Base-by-base conservation (phyloP, 30 jellyfish, hydroid and myxozoan species). In the Catostylus mosaicus region DNA sequence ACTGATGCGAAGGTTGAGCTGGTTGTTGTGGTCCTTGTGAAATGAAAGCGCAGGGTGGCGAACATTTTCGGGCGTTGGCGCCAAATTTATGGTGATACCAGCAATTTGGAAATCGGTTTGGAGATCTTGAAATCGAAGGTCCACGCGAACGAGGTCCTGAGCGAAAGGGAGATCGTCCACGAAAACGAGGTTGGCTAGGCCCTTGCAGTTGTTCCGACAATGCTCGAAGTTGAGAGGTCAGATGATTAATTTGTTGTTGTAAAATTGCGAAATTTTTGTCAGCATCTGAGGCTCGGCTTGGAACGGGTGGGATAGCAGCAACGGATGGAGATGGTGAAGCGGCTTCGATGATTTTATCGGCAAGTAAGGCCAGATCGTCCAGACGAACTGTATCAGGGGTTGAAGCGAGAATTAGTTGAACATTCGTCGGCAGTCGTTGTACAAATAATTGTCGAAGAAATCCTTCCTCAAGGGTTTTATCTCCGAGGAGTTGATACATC, bases 341-440 rank as follows among this genome's bases (percentile, higher is more conserved):
- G 18, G 45, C 72, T 73, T 73, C 77, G 29, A 73, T 7, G 37
- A 73, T 73, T n/a, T n/a, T n/a, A n/a, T n/a, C n/a, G n/a, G n/a
- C n/a, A n/a, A n/a, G n/a, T n/a, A n/a, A n/a, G n/a, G 85, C 78
- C 3, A 73, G 52, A 3, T 73, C 20, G 7, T 62, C 75, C 2
- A 62, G 43, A 3, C 45, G 16, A n/a, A 73, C 74, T 52, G 72
- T 29, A 40, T 48, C 73, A 7, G 59, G 33, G 22, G 85, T 73
- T 26, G 85, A 73, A 43, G 85, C 85, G 30, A 73, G 57, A 66
- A 73, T 73, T 16, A 73, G 74, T 57, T 73, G 85, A 22, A 51
- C 70, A 40, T 73, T 73, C 20, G 69, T 27, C n/a, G 85, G 85
- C 85, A 73, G 34, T 2, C 85, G 85, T 51, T 73, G 85, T n/a